Evolutionary conservation across 2,888 invertebrate genomes (phyloP).

Genomic region (Dioctria linearis): DNA sequence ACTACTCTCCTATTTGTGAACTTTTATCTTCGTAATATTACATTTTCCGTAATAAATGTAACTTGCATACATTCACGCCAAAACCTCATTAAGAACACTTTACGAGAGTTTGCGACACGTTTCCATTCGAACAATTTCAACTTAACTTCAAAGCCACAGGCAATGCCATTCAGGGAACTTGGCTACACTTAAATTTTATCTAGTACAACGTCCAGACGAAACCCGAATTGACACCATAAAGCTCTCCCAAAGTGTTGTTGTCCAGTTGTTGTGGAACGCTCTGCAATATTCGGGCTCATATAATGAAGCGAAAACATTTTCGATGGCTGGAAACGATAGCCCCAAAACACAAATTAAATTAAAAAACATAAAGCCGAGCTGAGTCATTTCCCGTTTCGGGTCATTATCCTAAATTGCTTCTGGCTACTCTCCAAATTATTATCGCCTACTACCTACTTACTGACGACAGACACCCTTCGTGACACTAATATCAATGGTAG

Average conservation of each 20-base stretch:
- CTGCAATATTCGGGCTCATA: constrained; percentile 4
- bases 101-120: constrained; percentile 31
- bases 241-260: constrained; percentile 41
- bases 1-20: neutral
- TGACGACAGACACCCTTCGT: constrained; percentile 36
- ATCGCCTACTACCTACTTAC: constrained; percentile 23
- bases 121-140: constrained; percentile 18
- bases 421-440: constrained; percentile 60
- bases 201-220: constrained; percentile 45
- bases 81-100: constrained; percentile 24
- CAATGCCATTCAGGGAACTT: constrained; percentile 21
- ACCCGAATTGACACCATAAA: constrained; percentile 48
- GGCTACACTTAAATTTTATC: constrained; percentile 45
- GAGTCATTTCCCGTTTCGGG: constrained; percentile 58
- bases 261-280: constrained; percentile 28
- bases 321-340: constrained; percentile 55
- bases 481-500: constrained; percentile 32
- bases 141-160: constrained; percentile 42
- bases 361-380: constrained; percentile 61
- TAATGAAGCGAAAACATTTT: constrained; percentile 49
- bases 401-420: constrained; percentile 60
- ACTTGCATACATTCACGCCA: constrained; percentile 13
- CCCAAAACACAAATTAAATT: constrained; percentile 62
- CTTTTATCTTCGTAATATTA: neutral
- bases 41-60: constrained; percentile 7